Conservation (phyloP, 2,113 vertebrate genomes). For the Channa argus region DNA sequence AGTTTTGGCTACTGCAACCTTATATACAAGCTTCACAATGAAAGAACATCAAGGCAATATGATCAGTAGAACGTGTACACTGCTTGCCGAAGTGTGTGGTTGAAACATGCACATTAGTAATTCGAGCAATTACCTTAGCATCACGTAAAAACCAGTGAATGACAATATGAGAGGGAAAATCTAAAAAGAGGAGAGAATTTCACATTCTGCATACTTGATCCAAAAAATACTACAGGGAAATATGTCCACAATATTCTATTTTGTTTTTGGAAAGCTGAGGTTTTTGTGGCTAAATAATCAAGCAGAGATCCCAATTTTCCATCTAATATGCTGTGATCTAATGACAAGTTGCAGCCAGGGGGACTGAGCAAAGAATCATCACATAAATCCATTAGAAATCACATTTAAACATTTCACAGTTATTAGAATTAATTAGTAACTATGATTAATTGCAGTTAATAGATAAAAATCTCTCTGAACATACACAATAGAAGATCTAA, state of each 20-base stretch:
- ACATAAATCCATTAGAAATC: conserved; percentile 66
- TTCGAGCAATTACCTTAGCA: conserved; percentile 40
- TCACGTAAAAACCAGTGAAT: conserved; percentile 42
- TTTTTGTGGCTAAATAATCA: conserved; percentile 72
- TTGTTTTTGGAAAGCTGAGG: conserved; percentile 58
- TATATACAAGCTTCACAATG: conserved; percentile 50
- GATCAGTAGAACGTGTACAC: conserved; percentile 18
- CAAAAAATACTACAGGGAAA: conserved; percentile 67
- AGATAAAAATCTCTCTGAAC: conserved; percentile 32
- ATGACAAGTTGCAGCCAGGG: conserved; percentile 52
- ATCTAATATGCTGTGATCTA: conserved; percentile 68
- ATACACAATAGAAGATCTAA: conserved; percentile 37
- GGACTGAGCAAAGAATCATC: conserved; percentile 51
- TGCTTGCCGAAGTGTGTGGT: conserved; percentile 17
- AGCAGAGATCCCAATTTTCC: conserved; percentile 71
- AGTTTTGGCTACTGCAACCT: conserved; percentile 53
- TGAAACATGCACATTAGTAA: conserved; percentile 35
- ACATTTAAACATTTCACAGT: conserved; percentile 56
- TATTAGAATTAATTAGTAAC: conserved; percentile 63
- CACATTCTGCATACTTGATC: conserved; percentile 50
- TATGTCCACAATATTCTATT: conserved; percentile 67
- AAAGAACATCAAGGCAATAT: conserved; percentile 31
- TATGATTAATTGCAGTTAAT: conserved; percentile 61
- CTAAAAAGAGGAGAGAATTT: conserved; percentile 57
- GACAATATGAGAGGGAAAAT: conserved; percentile 49